These are phyloP conservation scores for Phodopus roborovskii DNA, from an alignment of 2,113 vertebrate species.

Conservation along the genomic window DNA sequence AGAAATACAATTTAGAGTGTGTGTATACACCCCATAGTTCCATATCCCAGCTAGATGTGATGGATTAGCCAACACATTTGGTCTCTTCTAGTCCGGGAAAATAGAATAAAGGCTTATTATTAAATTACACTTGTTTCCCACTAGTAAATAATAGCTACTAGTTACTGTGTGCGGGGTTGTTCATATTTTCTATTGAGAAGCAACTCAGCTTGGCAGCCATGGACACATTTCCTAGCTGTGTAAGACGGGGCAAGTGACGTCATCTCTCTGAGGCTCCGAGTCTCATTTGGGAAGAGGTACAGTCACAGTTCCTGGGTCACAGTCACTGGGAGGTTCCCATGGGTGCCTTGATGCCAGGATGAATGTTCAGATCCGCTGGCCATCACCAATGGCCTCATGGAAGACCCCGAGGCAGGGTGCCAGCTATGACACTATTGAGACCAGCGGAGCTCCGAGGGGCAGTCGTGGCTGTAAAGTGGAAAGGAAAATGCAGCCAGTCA, in stretches of 20 bases:
- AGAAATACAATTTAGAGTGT: not conserved
- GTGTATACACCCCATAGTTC: not conserved
- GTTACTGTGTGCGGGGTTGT: not conserved
- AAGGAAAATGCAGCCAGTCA: not conserved
- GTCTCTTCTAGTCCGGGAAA: not conserved
- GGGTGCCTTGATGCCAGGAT: fast-evolving
- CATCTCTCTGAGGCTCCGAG: not conserved
- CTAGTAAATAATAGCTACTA: conserved; percentile 39
- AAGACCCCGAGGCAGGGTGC: not conserved
- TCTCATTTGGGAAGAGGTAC: not conserved
- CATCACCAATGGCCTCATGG: not conserved
- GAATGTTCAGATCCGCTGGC: not conserved
- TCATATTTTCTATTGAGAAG: conserved; percentile 44
- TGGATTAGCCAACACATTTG: not conserved
- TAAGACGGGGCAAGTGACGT: not conserved
- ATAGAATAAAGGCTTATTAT: conserved; percentile 45
- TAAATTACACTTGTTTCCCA: conserved; percentile 60
- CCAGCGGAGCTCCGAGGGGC: not conserved
- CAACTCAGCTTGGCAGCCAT: not conserved
- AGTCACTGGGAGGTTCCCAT: fast-evolving
- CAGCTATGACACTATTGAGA: not conserved
- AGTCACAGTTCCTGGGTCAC: fast-evolving
- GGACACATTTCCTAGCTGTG: not conserved
- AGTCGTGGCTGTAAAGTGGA: not conserved
- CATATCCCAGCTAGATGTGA: not conserved